Conservation (phyloP, 2,797 vertebrate species). For the Monodelphis domestica region DNA sequence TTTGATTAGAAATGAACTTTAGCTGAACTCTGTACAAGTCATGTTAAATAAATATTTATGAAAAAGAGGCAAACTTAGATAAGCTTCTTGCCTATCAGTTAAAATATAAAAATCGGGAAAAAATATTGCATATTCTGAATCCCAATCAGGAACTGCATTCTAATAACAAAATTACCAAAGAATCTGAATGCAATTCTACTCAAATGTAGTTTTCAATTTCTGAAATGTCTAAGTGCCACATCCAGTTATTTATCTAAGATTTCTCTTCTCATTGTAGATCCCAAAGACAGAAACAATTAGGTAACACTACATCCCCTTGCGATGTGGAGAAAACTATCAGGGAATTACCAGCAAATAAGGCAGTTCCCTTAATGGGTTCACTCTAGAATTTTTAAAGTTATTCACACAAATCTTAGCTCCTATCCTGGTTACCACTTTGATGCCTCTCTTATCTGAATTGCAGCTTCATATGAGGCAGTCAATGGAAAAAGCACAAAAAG, state of each 20-base stretch:
- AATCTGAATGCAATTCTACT: background rate
- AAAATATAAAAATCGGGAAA: conserved; percentile 16
- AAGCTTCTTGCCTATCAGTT: background rate
- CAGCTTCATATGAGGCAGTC: background rate
- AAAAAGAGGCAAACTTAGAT: conserved; percentile 13
- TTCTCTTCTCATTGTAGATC: background rate
- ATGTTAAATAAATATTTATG: background rate
- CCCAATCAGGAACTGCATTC: conserved; percentile 1
- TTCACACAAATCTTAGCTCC: background rate
- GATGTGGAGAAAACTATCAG: background rate
- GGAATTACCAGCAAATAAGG: conserved; percentile 31
- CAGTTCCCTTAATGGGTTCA: conserved; percentile 19
- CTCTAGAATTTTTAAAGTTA: conserved; percentile 27
- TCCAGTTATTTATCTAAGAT: conserved; percentile 31
- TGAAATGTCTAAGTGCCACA: background rate
- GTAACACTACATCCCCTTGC: conserved; percentile 7
- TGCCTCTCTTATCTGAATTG: background rate
- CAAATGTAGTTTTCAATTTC: conserved; percentile 10
- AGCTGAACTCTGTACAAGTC: background rate
- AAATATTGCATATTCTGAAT: background rate
- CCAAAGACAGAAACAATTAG: conserved; percentile 37
- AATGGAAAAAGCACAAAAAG: conserved; percentile 2
- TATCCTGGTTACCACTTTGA: background rate
- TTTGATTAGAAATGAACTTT: background rate
- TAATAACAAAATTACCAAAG: conserved; percentile 28